Evolutionary conservation across 1,140 invertebrate genomes (phyloP), one percentile per base, ranked within the genome.

Genomic region (Lepidostoma basale): DNA sequence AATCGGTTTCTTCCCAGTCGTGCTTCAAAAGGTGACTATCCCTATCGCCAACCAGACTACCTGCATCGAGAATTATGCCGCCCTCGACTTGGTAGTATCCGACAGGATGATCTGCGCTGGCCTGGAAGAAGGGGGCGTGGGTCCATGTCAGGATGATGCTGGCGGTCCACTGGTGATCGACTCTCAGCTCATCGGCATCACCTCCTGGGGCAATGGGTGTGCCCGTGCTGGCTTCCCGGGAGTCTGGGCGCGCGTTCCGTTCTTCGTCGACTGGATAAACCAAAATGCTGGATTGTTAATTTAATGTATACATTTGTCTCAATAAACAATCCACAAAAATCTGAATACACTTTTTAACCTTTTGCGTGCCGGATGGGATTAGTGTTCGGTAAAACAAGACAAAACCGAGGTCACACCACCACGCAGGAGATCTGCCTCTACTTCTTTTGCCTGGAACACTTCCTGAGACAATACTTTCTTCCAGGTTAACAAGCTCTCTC

Each of bases 21-120:
- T 74, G 20, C 75, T 84, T 12, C 75, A 75, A 63, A 80, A 73
- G 60, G 75, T 81, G 0, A 71, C 74, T 10, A 52, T 86, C 1
- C 78, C 84, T 0, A 74, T 85, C 44, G 68, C 85, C 5, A 72
- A 74, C 16, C 62, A 16, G 0, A n/a, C 40, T 1, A 36, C 26
- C 1, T 85, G 84, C 66, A 73, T 74, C 16, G 36, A 68, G 0
- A 65, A 77, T 42, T 77, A 83, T 33, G 26, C n/a, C 12, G 9
- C 14, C 8, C 8, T 10, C 2, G 20, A 22, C 6, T 67, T 67
- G 8, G 52, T 72, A 2, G 78, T 92, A 12, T 87, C 85, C 0
- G 75, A 85, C 3, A 85, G 85, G 16, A 90, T 91, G 87, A 76
- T 91, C 2, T 92, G 91, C 72, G 90, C 91, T 14, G 90, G 89